Conservation (phyloP, 2,113 vertebrate genomes). For the Urocynchramus pylzowi region DNA sequence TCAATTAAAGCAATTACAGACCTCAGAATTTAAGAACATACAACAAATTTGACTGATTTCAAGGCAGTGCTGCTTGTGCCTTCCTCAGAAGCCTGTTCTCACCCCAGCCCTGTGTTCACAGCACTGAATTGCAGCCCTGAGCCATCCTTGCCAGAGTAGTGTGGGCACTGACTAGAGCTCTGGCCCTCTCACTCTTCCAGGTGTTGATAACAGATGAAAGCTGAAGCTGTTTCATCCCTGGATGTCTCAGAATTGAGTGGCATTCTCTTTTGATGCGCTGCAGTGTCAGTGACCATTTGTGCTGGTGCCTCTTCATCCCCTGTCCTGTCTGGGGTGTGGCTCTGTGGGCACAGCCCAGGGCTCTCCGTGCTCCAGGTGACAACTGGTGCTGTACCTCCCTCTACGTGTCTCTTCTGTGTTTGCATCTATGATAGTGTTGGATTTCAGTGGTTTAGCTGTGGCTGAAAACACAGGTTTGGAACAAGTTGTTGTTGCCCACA, state of each 20-base stretch:
- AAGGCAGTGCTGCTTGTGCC: background rate
- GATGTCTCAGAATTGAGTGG: background rate
- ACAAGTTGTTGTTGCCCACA: background rate
- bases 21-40: background rate
- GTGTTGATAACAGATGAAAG: background rate
- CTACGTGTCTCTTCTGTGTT: background rate
- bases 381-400: background rate
- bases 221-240: background rate
- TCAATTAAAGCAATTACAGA: background rate
- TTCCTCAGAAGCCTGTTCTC: background rate
- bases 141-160: rapidly evolving
- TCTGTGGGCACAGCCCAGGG: background rate
- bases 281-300: rapidly evolving
- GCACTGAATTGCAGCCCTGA: background rate
- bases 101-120: background rate
- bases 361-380: background rate
- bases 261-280: rapidly evolving
- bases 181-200: background rate
- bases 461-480: background rate
- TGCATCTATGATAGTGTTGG: rapidly evolving
- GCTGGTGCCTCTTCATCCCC: rapidly evolving
- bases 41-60: background rate
- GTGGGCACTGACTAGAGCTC: background rate
- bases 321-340: rapidly evolving
- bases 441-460: background rate